These are phyloP conservation scores for Cliona cf. orientalis DNA, from an alignment of 37 sponge, comb jelly and placozoan species.

Conservation along the genomic window DNA sequence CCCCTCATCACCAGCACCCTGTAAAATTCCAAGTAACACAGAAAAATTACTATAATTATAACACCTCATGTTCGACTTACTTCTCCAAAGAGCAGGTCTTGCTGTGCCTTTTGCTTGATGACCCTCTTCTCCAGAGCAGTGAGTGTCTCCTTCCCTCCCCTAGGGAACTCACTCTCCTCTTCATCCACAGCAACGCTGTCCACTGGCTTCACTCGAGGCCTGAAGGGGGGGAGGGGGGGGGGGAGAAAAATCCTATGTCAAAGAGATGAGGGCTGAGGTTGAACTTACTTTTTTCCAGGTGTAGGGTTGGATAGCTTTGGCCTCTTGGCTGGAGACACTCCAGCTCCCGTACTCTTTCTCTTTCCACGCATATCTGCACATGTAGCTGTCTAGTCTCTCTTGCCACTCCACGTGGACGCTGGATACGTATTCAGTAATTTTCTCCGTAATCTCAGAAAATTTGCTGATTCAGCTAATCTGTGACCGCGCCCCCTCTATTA, in stretches of 20 bases:
- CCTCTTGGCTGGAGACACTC: constrained; percentile 28
- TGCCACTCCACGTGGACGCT: constrained; percentile 9
- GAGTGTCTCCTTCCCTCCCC: constrained; percentile 63
- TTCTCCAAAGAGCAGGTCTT: constrained; percentile 62
- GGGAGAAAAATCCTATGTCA: no score
- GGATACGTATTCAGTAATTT: not conserved
- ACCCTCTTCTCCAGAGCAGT: constrained; percentile 79
- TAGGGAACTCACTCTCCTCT: constrained; percentile 68
- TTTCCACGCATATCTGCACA: constrained; percentile 14
- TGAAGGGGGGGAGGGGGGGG: no score
- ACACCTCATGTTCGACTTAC: not conserved
- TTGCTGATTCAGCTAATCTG: no score
- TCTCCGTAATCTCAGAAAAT: no score
- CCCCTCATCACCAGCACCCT: not conserved
- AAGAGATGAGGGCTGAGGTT: not conserved
- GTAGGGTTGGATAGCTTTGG: not conserved
- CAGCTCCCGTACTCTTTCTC: not conserved
- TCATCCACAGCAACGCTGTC: constrained; percentile 6
- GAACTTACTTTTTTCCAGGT: not conserved
- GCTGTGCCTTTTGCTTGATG: constrained; percentile 56
- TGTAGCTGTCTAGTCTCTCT: no score
- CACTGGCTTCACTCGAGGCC: no score
- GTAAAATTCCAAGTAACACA: no score
- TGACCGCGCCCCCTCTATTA: no score
- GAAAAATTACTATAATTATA: not conserved